Evolutionary conservation across 2,113 vertebrate genomes (phyloP).

Genomic region (Odocoileus virginianus): DNA sequence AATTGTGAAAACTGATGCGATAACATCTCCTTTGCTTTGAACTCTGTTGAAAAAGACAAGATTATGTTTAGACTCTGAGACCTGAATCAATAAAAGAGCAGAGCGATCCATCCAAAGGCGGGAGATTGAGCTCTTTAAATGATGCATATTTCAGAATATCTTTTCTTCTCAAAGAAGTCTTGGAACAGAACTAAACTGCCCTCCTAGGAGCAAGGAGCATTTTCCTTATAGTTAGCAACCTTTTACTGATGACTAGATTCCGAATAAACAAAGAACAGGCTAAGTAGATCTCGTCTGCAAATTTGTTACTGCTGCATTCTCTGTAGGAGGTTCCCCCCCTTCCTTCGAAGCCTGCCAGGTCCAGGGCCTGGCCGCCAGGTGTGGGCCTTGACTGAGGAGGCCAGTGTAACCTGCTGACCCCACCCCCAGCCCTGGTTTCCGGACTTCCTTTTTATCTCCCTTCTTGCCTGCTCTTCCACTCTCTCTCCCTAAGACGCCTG

Average conservation of each 20-base stretch:
- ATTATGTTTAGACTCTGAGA: conserved; percentile 48
- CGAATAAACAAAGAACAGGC: not conserved
- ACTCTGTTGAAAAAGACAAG: conserved; percentile 57
- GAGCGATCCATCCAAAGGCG: conserved; percentile 9
- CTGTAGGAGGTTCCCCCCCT: not conserved
- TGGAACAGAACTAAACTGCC: not conserved
- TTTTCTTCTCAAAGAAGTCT: not conserved
- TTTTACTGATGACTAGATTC: not conserved
- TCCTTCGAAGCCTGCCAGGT: not conserved
- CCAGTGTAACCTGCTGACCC: conserved; percentile 44
- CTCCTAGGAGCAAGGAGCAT: not conserved
- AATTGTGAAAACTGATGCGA: conserved; percentile 47
- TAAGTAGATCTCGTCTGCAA: not conserved
- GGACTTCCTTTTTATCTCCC: conserved; percentile 50
- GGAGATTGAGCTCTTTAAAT: not conserved
- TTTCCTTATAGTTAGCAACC: not conserved
- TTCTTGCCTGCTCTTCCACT: not conserved
- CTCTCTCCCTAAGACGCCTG: not conserved
- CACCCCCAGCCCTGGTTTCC: conserved; percentile 20
- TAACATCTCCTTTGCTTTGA: conserved; percentile 58
- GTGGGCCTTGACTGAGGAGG: conserved; percentile 53
- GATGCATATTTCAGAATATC: not conserved
- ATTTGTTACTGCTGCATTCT: not conserved
- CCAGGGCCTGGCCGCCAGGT: conserved; percentile 64
- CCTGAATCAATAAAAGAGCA: conserved; percentile 49